These are phyloP conservation scores for Pseudolaguvia tuberculata DNA, from an alignment of 2,113 vertebrate species.

Conservation along the genomic window DNA sequence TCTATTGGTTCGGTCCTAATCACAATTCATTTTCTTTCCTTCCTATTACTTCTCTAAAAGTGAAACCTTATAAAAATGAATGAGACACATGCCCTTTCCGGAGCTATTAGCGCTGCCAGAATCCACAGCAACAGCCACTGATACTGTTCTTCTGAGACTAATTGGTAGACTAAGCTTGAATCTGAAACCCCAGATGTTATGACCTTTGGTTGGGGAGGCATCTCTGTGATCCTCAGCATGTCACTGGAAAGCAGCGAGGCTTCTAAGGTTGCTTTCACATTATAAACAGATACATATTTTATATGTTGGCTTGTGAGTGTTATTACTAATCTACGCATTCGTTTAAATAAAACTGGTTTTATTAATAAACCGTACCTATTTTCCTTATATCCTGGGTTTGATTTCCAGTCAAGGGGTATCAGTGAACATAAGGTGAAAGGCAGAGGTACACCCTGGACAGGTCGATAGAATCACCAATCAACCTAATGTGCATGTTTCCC, in stretches of 20 bases:
- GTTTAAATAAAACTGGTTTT: background rate
- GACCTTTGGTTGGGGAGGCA: background rate
- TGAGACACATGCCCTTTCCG: slow-evolving; percentile 18
- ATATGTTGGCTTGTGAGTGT: too few relatives aligned
- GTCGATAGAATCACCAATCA: too few relatives aligned
- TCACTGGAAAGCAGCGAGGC: too few relatives aligned
- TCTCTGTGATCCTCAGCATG: background rate
- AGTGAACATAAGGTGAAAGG: too few relatives aligned
- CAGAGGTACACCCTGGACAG: too few relatives aligned
- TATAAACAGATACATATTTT: background rate
- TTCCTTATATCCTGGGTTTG: too few relatives aligned
- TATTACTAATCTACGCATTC: background rate
- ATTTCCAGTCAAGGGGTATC: too few relatives aligned
- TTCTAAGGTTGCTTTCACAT: background rate
- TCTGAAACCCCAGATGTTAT: slow-evolving; percentile 21
- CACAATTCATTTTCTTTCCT: too few relatives aligned
- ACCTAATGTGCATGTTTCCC: too few relatives aligned
- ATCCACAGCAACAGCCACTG: background rate
- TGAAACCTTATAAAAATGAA: slow-evolving; percentile 9
- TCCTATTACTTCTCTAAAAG: background rate
- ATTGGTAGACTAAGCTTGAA: background rate
- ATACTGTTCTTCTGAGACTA: slow-evolving; percentile 18
- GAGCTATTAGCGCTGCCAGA: slow-evolving; percentile 4
- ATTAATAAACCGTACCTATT: background rate
- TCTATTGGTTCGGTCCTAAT: too few relatives aligned